Percentiles rank a stretch among this genome's conserved stretches.
Conservation (phyloP, 2,113 vertebrate species). For the Leucosticte australis region DNA sequence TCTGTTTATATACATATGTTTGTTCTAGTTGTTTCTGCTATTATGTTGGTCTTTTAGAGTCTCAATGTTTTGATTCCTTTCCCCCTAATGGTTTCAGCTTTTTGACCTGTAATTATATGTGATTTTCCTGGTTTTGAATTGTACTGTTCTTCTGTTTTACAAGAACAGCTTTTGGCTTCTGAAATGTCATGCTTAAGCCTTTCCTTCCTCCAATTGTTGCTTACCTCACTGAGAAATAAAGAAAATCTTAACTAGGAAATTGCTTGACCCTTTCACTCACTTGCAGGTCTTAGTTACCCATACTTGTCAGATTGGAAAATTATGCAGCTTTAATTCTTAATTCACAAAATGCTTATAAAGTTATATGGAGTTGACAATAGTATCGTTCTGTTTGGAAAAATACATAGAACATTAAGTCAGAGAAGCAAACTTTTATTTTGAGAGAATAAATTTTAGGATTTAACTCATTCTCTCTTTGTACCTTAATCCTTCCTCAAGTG, state of each 20-base stretch:
- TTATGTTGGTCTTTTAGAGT: not conserved
- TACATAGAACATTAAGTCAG: not conserved
- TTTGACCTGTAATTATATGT: not conserved
- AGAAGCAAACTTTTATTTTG: not conserved
- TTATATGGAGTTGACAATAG: not conserved
- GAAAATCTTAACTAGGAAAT: not conserved
- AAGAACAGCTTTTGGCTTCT: constrained; percentile 21
- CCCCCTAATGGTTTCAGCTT: not conserved
- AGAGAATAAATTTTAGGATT: not conserved
- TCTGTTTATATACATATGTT: not conserved
- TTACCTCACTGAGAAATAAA: not conserved
- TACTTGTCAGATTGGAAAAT: not conserved
- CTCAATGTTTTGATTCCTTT: not conserved
- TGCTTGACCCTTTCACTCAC: not conserved
- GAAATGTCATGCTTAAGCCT: not conserved
- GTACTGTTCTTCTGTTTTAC: not conserved
- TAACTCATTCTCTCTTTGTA: not conserved
- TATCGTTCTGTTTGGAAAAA: not conserved
- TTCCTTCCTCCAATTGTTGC: constrained; percentile 67
- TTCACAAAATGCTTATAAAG: not conserved
- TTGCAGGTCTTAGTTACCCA: not conserved
- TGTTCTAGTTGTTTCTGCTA: not conserved
- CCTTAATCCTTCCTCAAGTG: not conserved
- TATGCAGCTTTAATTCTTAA: not conserved
- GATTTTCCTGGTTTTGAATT: constrained; percentile 3